Base-by-base conservation (phyloP, 1,140 invertebrate genomes). In the Belonocnema kinseyi region DNA sequence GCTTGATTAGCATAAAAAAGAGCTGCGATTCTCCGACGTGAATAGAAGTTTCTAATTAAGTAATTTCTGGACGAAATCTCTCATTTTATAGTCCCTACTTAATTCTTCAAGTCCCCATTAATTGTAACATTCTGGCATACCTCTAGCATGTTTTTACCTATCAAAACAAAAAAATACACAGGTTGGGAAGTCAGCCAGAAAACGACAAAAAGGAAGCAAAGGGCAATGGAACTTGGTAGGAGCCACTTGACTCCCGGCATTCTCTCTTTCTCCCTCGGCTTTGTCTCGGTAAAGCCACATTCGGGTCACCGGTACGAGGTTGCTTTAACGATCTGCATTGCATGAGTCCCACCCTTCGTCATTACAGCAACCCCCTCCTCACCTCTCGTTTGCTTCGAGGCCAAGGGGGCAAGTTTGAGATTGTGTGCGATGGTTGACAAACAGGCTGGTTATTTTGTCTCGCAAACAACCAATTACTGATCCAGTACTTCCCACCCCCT, bases 291-390 rank as follows among this genome's bases (percentile, higher is more conserved):
- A 51, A 75, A 75, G 77, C 75, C 75, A 75, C 80, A 81, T 77
- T 75, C 73, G 71, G 80, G 77, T 81, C 80, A 79, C 74, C 75
- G 61, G 73, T 53, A 58, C 76, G 76, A 73, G 76, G 71, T 54
- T 74, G 77, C 73, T 77, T 77, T 74, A 79, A 81, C 80, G 77
- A 81, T 81, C 56, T 78, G 77, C 77, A 81, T 81, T 81, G 50
- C 75, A 81, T 76, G 80, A 79, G 72, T 53, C 70, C 61, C 75
- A 61, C n/a, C 72, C 71, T 56, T 61, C 66, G 50, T 50, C 76
- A 50, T 72, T 51, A 72, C 52, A 56, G 54, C 46, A 51, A 75
- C 16, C 26, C 17, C 19, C 6, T 73, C 40, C 40, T 2, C 40
- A 46, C 76, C 72, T 73, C 54, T 66, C 54, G 51, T 56, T 12